phyloP scores from a whole-genome alignment of 2,888 invertebrate genomes.

The Cheilosia scutellata region DNA sequence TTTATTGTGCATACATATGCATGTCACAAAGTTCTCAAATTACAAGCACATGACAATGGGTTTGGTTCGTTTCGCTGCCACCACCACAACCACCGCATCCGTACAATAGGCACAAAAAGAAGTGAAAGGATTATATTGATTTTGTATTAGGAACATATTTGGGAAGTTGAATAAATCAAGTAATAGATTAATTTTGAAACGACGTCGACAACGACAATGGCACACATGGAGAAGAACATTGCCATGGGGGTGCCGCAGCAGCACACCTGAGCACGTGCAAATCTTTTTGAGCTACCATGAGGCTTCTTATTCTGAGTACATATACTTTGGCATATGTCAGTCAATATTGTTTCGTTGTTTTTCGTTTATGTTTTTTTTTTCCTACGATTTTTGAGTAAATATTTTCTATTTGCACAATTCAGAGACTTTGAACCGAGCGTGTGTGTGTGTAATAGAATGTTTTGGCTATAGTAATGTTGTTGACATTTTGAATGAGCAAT shows the following conservation, averaged over 20 bases:
- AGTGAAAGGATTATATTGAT: conserved; percentile 60
- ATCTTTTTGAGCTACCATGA: conserved; percentile 26
- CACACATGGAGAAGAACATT: no score
- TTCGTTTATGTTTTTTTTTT: background rate
- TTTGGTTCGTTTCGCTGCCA: background rate
- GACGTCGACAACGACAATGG: background rate
- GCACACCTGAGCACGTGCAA: conserved; percentile 18
- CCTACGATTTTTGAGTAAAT: conserved; percentile 34
- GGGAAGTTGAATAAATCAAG: conserved; percentile 59
- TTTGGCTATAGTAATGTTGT: background rate
- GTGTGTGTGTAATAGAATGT: background rate
- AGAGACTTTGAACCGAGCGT: conserved; percentile 26
- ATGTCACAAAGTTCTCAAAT: conserved; percentile 48
- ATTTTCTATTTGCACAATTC: conserved; percentile 47
- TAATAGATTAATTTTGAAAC: conserved; percentile 38
- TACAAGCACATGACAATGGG: conserved; percentile 32
- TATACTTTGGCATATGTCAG: conserved; percentile 23
- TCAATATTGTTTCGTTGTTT: conserved; percentile 19
- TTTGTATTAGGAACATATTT: conserved; percentile 61
- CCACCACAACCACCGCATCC: background rate
- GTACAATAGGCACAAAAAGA: background rate
- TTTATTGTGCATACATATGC: conserved; percentile 22
- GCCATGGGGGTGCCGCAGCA: no score
- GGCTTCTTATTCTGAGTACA: conserved; percentile 9
- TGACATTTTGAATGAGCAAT: conserved; percentile 14